Evolutionary conservation across 2,113 vertebrate species (phyloP).

Genomic region (Pandion haliaetus): DNA sequence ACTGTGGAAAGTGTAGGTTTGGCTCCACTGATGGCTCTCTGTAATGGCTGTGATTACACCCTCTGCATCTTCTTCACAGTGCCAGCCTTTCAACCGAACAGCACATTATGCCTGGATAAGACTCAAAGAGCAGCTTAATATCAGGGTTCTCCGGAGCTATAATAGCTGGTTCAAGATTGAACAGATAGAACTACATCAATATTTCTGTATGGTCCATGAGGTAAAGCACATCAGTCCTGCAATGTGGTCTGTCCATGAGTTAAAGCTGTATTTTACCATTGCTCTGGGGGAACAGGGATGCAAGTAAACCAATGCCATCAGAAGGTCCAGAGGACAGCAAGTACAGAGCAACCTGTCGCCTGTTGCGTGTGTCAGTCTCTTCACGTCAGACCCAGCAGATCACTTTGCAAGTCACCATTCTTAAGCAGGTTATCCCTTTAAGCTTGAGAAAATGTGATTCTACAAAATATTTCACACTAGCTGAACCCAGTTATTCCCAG

Average conservation of each 20-base stretch:
- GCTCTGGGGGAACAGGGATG: neutral
- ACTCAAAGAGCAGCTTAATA: constrained; percentile 78
- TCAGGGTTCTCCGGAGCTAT: constrained; percentile 74
- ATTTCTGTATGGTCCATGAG: constrained; percentile 41
- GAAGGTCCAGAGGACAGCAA: neutral
- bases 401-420: neutral
- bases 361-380: neutral
- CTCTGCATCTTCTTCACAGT: constrained; percentile 73
- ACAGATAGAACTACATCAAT: constrained; percentile 68
- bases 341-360: neutral
- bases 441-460: neutral
- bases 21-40: constrained; percentile 69
- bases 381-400: neutral
- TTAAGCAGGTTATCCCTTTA: neutral
- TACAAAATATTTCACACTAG: neutral
- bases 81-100: constrained; percentile 73
- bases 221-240: constrained; percentile 46
- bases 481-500: neutral
- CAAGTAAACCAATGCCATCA: neutral
- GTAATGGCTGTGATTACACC: constrained; percentile 79
- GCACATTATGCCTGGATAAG: constrained; percentile 75
- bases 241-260: neutral
- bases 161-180: constrained; percentile 72
- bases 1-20: constrained; percentile 78
- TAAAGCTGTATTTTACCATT: constrained; percentile 33